Evolutionary conservation across 1,140 invertebrate species (phyloP).

Genomic region (Alviniconcha marisindica): DNA sequence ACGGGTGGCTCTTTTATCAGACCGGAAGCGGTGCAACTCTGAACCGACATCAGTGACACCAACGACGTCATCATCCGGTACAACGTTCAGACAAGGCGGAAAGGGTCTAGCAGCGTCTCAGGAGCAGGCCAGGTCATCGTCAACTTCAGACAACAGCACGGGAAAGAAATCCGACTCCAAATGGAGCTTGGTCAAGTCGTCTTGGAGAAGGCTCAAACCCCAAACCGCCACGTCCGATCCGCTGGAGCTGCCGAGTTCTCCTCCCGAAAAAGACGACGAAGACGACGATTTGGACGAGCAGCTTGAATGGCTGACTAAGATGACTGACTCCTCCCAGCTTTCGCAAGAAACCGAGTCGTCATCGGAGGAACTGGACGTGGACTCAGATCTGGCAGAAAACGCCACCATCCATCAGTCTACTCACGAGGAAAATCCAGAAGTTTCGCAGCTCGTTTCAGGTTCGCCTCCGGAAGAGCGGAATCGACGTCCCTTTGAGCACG

Average conservation of each 20-base stretch:
- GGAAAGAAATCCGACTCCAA: not conserved
- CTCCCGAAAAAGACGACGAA: not conserved
- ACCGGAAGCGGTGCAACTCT: not conserved
- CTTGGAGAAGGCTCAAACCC: not conserved
- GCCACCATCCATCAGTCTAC: not conserved
- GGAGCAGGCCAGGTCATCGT: not conserved
- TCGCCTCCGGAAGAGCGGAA: not conserved
- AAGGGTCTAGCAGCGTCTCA: not conserved
- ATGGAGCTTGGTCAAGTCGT: not conserved
- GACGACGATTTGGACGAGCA: not conserved
- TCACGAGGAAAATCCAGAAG: not conserved
- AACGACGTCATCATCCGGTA: not conserved
- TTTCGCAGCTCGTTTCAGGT: not conserved
- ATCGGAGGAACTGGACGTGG: not conserved
- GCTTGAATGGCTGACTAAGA: conserved; percentile 7
- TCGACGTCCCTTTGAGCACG: not conserved
- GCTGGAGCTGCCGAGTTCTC: no score
- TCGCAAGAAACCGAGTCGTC: not conserved
- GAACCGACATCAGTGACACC: not conserved
- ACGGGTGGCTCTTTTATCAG: not conserved
- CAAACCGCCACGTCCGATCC: no score
- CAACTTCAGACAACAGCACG: not conserved
- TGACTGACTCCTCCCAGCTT: not conserved
- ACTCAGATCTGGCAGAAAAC: not conserved
- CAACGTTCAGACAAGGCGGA: not conserved